These are phyloP conservation scores for Aspidoscelis tigris DNA, from an alignment of 2,113 vertebrate species.

Conservation along the genomic window DNA sequence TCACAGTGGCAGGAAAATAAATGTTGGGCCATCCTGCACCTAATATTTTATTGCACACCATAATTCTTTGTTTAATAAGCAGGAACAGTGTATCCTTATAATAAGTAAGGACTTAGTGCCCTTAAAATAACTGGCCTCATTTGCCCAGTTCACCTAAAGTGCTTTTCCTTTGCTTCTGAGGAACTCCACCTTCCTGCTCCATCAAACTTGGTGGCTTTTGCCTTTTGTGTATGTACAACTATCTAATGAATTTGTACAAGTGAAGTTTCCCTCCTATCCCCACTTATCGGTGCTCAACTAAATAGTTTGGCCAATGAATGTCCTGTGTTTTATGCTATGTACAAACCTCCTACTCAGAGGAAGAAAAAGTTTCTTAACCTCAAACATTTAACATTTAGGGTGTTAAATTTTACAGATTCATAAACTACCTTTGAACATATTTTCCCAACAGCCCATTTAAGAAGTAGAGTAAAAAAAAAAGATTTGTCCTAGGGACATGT, in stretches of 20 bases:
- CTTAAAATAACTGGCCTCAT: background rate
- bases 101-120: background rate
- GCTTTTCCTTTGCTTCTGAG: background rate
- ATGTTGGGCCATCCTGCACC: too few relatives aligned
- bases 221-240: background rate
- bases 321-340: background rate
- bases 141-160: background rate
- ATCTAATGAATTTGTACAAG: background rate
- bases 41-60: background rate
- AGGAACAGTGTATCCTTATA: background rate
- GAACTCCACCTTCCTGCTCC: background rate
- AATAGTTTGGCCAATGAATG: background rate
- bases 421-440: too few relatives aligned
- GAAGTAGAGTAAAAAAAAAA: background rate
- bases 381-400: too few relatives aligned
- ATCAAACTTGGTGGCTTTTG: background rate
- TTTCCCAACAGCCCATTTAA: background rate
- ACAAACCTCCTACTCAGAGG: background rate
- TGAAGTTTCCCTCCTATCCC: background rate
- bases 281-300: background rate
- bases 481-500: too few relatives aligned
- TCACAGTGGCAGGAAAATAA: too few relatives aligned
- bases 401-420: too few relatives aligned
- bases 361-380: background rate
- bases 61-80: background rate